These are phyloP conservation scores for Oreochromis aureus DNA, from an alignment of 2,113 vertebrate species.

Conservation along the genomic window DNA sequence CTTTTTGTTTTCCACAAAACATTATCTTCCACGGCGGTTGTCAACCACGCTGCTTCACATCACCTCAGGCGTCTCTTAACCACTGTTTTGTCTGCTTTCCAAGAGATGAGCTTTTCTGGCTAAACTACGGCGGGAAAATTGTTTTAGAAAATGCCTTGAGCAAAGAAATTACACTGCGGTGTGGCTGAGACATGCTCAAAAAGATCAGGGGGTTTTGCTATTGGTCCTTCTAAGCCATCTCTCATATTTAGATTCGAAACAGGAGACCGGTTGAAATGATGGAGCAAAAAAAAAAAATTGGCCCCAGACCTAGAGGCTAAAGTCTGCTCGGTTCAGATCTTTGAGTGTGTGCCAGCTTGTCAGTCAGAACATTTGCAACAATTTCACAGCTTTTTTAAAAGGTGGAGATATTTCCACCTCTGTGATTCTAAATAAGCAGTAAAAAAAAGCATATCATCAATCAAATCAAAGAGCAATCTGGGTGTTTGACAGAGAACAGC, in stretches of 20 bases:
- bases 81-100: constrained; percentile 33
- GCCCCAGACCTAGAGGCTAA: constrained; percentile 14
- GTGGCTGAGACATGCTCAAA: neutral
- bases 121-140: constrained; percentile 19
- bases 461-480: neutral
- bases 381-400: constrained; percentile 12
- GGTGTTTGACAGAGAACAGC: neutral
- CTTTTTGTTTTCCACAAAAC: constrained; percentile 11
- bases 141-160: constrained; percentile 46
- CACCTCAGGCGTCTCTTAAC: constrained; percentile 46
- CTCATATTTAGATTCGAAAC: constrained; percentile 42
- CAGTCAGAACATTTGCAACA: neutral
- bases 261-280: constrained; percentile 39
- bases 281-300: constrained; percentile 9
- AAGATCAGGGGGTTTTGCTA: constrained; percentile 18
- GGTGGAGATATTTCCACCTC: neutral
- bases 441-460: neutral
- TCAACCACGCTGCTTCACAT: constrained; percentile 25
- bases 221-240: neutral
- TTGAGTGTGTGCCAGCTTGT: constrained; percentile 21
- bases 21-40: constrained; percentile 10
- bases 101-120: constrained; percentile 51
- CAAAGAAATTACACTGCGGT: constrained; percentile 25
- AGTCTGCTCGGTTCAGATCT: constrained; percentile 14
- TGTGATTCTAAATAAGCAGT: neutral